phyloP scores from a whole-genome alignment of 2,113 vertebrate genomes.

The Callopanchax toddi region DNA sequence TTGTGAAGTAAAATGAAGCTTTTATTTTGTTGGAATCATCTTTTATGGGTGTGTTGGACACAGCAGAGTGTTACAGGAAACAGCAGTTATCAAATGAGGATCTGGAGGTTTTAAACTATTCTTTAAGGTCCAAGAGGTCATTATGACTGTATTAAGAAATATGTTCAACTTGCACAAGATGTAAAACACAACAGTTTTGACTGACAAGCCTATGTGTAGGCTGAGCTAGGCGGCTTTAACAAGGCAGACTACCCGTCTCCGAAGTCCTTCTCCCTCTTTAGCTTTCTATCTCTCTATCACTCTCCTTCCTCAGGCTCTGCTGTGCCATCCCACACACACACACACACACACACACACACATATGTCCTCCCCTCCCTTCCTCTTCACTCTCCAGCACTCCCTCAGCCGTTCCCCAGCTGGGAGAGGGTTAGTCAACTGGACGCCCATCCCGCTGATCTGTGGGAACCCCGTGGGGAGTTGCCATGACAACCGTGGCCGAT shows the following conservation, averaged over 20 bases:
- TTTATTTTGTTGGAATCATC: background rate
- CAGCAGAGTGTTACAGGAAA: background rate
- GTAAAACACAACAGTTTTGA: slow-evolving; percentile 1
- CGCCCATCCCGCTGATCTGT: slow-evolving; percentile 80
- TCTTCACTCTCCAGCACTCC: slow-evolving; percentile 54
- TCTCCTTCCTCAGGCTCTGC: slow-evolving; percentile 48
- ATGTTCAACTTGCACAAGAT: background rate
- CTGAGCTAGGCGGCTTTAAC: slow-evolving; percentile 45
- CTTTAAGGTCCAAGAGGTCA: background rate
- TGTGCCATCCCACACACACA: slow-evolving; percentile 63
- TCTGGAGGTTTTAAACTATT: slow-evolving; percentile 3
- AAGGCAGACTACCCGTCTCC: slow-evolving; percentile 61
- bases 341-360: slow-evolving; percentile 27
- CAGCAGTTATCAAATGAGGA: slow-evolving; percentile 3
- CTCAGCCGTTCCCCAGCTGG: slow-evolving; percentile 75
- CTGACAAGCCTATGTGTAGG: slow-evolving; percentile 23
- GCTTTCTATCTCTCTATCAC: slow-evolving; percentile 20
- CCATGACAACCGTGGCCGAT: slow-evolving; percentile 80
- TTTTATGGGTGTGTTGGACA: background rate
- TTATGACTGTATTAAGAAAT: background rate
- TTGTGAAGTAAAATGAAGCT: slow-evolving; percentile 36
- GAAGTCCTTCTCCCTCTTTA: slow-evolving; percentile 48
- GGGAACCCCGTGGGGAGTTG: slow-evolving; percentile 79
- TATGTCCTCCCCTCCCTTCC: slow-evolving; percentile 40
- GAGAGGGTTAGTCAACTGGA: slow-evolving; percentile 80